phyloP scores from a whole-genome alignment of 2,888 invertebrate genomes.

The Perizoma flavofasciatum region DNA sequence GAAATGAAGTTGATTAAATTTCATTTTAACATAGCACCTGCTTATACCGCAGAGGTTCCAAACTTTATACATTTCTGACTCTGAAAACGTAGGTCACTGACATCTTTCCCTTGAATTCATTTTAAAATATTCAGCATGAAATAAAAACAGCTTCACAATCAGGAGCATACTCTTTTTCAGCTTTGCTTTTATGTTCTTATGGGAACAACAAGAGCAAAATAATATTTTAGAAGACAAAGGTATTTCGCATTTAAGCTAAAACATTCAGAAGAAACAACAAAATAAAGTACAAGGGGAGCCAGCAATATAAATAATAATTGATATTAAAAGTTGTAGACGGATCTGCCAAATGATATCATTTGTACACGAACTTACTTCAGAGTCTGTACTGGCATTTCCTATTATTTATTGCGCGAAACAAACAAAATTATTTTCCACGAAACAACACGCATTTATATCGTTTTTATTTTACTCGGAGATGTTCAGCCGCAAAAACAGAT shows the following conservation, averaged over 20 bases:
- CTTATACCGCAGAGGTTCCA: constrained; percentile 24
- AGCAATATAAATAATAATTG: constrained; percentile 2
- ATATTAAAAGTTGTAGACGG: constrained; percentile 19
- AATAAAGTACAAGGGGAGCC: neutral
- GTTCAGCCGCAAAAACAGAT: constrained; percentile 25
- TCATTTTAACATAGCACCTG: constrained; percentile 25
- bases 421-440: constrained; percentile 9
- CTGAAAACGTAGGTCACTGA: constrained; percentile 37
- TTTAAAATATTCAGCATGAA: constrained; percentile 28
- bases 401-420: constrained; percentile 12
- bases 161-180: neutral
- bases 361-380: constrained; percentile 10
- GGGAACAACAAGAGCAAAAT: no score
- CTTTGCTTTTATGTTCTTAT: neutral
- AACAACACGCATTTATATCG: constrained; percentile 10
- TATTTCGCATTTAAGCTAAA: no score
- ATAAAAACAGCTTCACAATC: neutral
- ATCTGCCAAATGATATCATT: constrained; percentile 22
- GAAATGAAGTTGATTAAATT: constrained; percentile 11
- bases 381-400: neutral
- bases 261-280: no score
- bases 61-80: constrained; percentile 25
- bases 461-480: constrained; percentile 17
- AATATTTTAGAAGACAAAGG: no score
- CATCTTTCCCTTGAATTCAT: constrained; percentile 27